Base-by-base conservation (phyloP, 2,888 invertebrate genomes). In the Celastrina argiolus region DNA sequence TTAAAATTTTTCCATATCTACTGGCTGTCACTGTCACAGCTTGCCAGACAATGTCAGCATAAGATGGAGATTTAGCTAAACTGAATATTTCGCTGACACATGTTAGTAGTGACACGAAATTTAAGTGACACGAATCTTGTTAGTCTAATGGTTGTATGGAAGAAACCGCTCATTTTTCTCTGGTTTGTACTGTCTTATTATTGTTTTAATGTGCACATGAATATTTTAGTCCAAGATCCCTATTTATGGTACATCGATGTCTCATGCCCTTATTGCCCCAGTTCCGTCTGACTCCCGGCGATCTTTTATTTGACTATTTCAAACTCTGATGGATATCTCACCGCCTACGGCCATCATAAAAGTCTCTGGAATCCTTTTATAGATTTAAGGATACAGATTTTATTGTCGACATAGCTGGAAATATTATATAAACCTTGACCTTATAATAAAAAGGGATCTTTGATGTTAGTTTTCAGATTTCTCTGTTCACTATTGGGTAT, bases 271-370 rank as follows among this genome's bases (percentile, higher is more conserved):
- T 74, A 70, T 70, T 76, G 75, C 73, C 76, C 75, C 70, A 74
- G 74, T 76, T 77, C 66, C 72, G 73, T 78, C 77, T 78, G 74
- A 76, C 73, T 79, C 76, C 65, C 63, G 56, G 56, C 22, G 16
- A 61, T 61, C 6, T 12, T 61, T 61, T 61, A 61, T 61, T 59
- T 59, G 59, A 34, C 39, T 16, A 39, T 61, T 61, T 16, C 61
- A 14, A 61, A 61, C 61, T 51, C 22, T 61, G 61, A 61, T 39
- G 61, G 61, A 61, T 56, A 56, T 56, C 56, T 61, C 22, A 22
- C 8, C 18, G 61, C 61, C 22, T 7, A 7, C 18, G 61, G 61
- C 39, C 14, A 22, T 61, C 22, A 39, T 61, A 61, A 36, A 45
- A 65, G 26, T 56, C 22, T 56, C n/a, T 14, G 18, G 56, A 26